phyloP scores from a whole-genome alignment of 2,113 vertebrate genomes.

The Danionella cerebrum region DNA sequence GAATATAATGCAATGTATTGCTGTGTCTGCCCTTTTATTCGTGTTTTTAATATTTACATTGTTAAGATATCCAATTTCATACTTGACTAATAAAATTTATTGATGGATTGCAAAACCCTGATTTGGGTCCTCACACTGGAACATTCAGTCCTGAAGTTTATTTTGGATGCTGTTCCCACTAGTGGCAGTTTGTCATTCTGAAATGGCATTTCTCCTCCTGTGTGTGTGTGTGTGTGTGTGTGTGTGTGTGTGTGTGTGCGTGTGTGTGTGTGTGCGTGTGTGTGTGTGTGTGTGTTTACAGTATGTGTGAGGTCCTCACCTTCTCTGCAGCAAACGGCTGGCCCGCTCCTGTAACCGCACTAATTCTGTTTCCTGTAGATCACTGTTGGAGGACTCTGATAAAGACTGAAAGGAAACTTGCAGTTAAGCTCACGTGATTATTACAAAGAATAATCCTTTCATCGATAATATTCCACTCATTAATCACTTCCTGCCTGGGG shows the following conservation, averaged over 20 bases:
- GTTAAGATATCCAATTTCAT: no score
- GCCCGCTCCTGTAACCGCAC: conserved; percentile 71
- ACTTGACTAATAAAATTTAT: no score
- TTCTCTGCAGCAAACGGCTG: conserved; percentile 63
- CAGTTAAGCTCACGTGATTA: background rate
- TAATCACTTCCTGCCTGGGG: no score
- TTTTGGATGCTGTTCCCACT: background rate
- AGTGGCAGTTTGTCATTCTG: background rate
- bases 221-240: background rate
- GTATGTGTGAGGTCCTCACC: conserved; percentile 49
- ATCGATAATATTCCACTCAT: background rate
- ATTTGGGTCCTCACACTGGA: background rate
- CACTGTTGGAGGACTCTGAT: conserved; percentile 55
- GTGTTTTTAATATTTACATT: no score
- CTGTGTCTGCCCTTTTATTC: no score
- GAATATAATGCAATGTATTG: no score
- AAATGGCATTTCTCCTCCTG: background rate
- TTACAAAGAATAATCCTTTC: background rate
- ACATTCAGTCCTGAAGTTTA: background rate
- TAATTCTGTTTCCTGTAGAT: conserved; percentile 64
- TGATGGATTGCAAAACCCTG: background rate
- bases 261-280: no score
- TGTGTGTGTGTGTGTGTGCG: no score
- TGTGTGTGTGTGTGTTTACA: background rate
- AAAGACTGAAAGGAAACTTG: conserved; percentile 36